A percentile compares a stretch with the other conserved stretches of the same genome.
Conservation (phyloP, 2,888 invertebrate genomes). For the Strigamia transsilvanica region DNA sequence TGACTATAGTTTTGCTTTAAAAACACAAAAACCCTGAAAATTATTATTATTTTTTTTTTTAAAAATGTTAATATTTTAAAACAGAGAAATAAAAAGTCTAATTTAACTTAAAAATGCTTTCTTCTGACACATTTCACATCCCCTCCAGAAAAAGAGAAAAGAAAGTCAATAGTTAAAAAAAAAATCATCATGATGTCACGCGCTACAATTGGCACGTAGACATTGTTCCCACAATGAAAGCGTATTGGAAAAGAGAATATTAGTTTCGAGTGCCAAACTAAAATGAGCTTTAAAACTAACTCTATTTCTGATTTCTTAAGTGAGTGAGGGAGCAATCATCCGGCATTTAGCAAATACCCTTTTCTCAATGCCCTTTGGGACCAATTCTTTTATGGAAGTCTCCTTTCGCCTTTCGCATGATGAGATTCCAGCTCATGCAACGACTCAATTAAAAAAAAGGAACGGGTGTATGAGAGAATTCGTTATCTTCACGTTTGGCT, state of each 20-base stretch:
- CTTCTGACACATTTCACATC: background rate
- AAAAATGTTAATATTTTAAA: too few relatives aligned
- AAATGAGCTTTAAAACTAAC: constrained; percentile 8
- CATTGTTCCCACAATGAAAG: constrained; percentile 1
- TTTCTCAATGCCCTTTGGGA: constrained; percentile 8
- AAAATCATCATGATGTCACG: background rate
- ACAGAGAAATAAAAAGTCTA: too few relatives aligned
- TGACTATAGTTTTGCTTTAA: too few relatives aligned
- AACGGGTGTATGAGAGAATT: background rate
- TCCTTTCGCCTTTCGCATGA: background rate
- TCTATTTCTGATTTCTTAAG: constrained; percentile 8
- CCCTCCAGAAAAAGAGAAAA: background rate
- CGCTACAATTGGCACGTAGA: background rate
- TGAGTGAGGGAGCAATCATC: constrained; percentile 3
- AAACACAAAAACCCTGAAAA: too few relatives aligned
- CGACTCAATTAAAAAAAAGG: constrained; percentile 8
- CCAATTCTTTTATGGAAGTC: constrained; percentile 8
- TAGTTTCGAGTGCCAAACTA: background rate
- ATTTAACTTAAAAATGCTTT: background rate
- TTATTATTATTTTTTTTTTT: too few relatives aligned
- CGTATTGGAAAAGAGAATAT: constrained; percentile 8
- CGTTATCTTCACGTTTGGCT: constrained; percentile 8
- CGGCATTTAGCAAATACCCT: background rate
- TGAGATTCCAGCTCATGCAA: constrained; percentile 1
- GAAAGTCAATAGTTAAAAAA: background rate